Base-by-base conservation (phyloP, 2,113 vertebrate species). In the Ictalurus punctatus region DNA sequence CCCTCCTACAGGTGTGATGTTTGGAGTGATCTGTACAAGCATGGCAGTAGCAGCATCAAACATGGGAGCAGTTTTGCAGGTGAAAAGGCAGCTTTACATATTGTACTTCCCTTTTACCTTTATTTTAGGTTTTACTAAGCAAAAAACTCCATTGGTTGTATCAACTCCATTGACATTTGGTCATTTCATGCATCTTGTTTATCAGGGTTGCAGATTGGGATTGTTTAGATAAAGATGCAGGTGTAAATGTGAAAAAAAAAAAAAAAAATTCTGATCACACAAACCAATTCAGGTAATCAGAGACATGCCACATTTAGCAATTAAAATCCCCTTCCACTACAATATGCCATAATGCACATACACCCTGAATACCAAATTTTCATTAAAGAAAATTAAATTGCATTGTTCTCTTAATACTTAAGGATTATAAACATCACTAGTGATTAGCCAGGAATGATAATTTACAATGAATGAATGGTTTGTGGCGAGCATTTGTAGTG, bases 41-140 rank as follows among this genome's bases (percentile, higher is more conserved):
- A 97, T 97, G 96, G 97, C 97, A 5, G 95, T 95, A 76, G 95
- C 92, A 71, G 96, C 97, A 0, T 96, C 97, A 0, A 86, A 96
- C 65, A 92, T 98, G 94, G 97, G 97, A 65, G 92, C 95, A 37
- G 90, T 97, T 6, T 90, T 97, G 4, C 97, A 97, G 96, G 97
- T 98, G 95, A 85, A 37, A 37, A 34, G 9, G 14, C 17, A 73
- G 13, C 12, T 48, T n/a, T 59, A 84, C 59, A 84, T 40, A 74
- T 23, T 78, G 13, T 52, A 23, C 44, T 69, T 25, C 48, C 30
- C 16, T 48, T 65, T 56, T 56, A 54, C 54, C 10, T 9, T 65
- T 65, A n/a, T 61, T 63, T 63, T n/a, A 69, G 25, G 65, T 2
- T 56, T 81, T 81, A 30, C 52, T 14, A n/a, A 30, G 30, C 10